Conservation (phyloP, 1,140 invertebrate species). For the Bilobella aurantiaca region DNA sequence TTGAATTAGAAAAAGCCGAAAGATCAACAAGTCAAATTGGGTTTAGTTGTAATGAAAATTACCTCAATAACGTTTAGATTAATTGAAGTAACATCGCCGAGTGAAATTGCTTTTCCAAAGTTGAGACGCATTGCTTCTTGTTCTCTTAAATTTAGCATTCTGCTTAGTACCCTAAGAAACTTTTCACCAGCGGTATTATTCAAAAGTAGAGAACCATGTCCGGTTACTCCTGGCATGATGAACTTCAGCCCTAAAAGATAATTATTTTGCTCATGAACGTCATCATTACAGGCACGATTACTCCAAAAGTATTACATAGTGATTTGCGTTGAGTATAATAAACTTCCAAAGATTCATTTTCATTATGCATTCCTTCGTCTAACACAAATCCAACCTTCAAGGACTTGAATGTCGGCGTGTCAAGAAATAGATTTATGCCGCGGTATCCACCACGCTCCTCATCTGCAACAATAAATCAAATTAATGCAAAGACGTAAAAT, state of each 20-base stretch:
- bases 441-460: slow-evolving; percentile 78
- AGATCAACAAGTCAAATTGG: background rate
- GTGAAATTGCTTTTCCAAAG: slow-evolving; percentile 50
- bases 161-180: slow-evolving; percentile 55
- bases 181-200: slow-evolving; percentile 76
- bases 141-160: slow-evolving; percentile 59
- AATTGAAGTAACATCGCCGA: slow-evolving; percentile 77
- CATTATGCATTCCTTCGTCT: slow-evolving; percentile 71
- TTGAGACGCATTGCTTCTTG: slow-evolving; percentile 53
- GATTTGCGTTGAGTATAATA: slow-evolving; percentile 65
- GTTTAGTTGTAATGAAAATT: background rate
- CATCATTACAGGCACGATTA: background rate
- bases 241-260: slow-evolving; percentile 17
- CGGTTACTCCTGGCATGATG: slow-evolving; percentile 53
- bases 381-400: slow-evolving; percentile 81
- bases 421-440: slow-evolving; percentile 73
- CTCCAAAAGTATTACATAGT: background rate
- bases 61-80: slow-evolving; percentile 71
- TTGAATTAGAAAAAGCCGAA: background rate
- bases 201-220: slow-evolving; percentile 74
- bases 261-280: background rate
- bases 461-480: slow-evolving; percentile 49
- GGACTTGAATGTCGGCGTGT: slow-evolving; percentile 60
- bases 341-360: slow-evolving; percentile 49
- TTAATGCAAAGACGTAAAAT: no score